phyloP scores from a whole-genome alignment of 2,888 invertebrate genomes.

The Perithous albicinctus region DNA sequence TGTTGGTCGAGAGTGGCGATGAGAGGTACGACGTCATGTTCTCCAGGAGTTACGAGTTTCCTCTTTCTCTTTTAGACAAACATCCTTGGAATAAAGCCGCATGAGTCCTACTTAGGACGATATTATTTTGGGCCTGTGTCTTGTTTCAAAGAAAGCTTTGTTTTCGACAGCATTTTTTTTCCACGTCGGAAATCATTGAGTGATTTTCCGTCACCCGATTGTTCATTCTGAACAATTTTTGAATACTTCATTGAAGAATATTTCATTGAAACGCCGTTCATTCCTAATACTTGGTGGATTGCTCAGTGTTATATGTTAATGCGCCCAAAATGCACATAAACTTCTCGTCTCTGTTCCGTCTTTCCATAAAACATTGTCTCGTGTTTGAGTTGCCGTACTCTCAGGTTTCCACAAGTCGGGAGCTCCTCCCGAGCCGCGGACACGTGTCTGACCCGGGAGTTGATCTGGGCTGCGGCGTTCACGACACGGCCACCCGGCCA shows the following conservation, averaged over 20 bases:
- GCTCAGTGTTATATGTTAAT: too few species aligned
- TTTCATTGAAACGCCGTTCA: too few species aligned
- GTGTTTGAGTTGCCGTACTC: slow-evolving; percentile 43
- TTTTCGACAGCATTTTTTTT: too few species aligned
- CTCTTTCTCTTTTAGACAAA: slow-evolving; percentile 5
- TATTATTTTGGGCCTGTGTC: too few species aligned
- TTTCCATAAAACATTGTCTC: slow-evolving; percentile 39
- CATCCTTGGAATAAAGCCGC: slow-evolving; percentile 40
- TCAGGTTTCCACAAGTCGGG: slow-evolving; percentile 30
- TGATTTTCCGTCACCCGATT: too few species aligned
- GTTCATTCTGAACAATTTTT: too few species aligned
- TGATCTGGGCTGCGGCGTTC: slow-evolving; percentile 24
- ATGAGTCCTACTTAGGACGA: neutral
- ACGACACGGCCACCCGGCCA: slow-evolving; percentile 55
- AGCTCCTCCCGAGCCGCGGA: slow-evolving; percentile 45
- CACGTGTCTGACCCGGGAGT: slow-evolving; percentile 66
- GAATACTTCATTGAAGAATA: too few species aligned
- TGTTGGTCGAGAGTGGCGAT: neutral
- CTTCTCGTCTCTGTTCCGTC: slow-evolving; percentile 1
- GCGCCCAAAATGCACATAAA: too few species aligned
- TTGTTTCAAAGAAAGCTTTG: too few species aligned
- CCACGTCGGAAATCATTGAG: too few species aligned
- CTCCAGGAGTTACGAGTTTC: slow-evolving; percentile 39
- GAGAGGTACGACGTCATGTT: slow-evolving; percentile 35
- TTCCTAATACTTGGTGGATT: too few species aligned